A percentile compares a stretch with the other conserved stretches of the same genome.
phyloP scores from a whole-genome alignment of 2,113 vertebrate species.

The Ceyx melanurus region DNA sequence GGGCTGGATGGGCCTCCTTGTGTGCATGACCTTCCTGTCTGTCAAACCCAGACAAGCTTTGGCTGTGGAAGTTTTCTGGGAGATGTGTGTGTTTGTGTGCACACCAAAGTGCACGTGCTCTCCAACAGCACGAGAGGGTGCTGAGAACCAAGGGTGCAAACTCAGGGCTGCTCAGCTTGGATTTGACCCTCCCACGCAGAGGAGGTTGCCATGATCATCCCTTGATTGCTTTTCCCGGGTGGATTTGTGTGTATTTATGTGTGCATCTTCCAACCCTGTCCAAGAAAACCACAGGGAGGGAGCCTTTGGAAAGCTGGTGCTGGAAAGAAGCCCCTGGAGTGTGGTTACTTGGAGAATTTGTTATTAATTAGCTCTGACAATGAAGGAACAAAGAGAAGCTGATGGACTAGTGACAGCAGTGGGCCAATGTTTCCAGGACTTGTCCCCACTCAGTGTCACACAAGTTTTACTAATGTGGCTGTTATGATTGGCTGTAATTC shows the following conservation, averaged over 20 bases:
- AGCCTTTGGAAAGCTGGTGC: neutral
- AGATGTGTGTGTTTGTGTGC: neutral
- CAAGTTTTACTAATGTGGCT: neutral
- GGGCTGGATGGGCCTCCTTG: neutral
- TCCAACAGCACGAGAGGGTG: neutral
- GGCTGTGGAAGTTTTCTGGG: neutral
- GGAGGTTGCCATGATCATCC: neutral
- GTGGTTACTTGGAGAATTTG: neutral
- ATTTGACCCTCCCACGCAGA: neutral
- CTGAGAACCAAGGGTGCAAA: neutral
- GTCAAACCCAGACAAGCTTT: neutral
- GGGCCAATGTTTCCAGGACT: neutral
- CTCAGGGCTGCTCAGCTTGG: neutral
- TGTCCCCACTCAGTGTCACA: neutral
- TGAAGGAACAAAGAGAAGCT: neutral
- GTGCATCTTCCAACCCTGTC: neutral
- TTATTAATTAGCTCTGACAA: neutral
- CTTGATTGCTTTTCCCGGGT: neutral
- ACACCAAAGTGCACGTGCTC: rapidly evolving
- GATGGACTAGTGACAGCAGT: neutral
- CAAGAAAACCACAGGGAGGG: neutral
- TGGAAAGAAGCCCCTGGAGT: neutral
- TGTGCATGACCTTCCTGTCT: neutral
- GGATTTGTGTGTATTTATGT: neutral
- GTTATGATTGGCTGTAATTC: neutral